Evolutionary conservation across 2,888 invertebrate species (phyloP).

Genomic region (Parasteatoda lunata): DNA sequence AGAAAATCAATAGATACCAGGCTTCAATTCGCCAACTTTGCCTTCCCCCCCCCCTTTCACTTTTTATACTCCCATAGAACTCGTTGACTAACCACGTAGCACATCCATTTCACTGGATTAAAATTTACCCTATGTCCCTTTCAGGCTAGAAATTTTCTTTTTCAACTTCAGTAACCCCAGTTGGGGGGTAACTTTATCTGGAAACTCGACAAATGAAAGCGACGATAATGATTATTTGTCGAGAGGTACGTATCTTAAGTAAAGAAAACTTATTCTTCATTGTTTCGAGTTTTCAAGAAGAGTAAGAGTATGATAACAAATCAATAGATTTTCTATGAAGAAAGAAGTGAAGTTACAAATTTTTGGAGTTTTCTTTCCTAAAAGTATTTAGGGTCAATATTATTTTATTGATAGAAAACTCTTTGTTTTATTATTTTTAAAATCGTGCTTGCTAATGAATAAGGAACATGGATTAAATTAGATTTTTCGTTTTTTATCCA

Average conservation of each 20-base stretch:
- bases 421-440: no score
- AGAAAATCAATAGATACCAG: constrained; percentile 66
- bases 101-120: constrained; percentile 21
- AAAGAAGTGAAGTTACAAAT: background rate
- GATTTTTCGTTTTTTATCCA: no score
- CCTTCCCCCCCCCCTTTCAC: constrained; percentile 41
- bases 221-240: background rate
- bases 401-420: no score
- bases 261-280: constrained; percentile 24
- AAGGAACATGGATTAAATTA: no score
- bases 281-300: constrained; percentile 1
- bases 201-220: background rate
- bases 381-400: no score
- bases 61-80: constrained; percentile 42
- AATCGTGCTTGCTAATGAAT: no score
- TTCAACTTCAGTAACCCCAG: background rate
- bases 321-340: constrained; percentile 18
- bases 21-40: constrained; percentile 64
- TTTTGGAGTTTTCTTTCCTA: background rate
- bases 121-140: background rate
- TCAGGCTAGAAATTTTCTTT: background rate
- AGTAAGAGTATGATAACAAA: constrained; percentile 3
- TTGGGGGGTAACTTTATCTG: background rate
- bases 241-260: background rate
- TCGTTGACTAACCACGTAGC: constrained; percentile 49